A percentile compares a stretch with the other conserved stretches of the same genome.
These are phyloP conservation scores for Syngnathus acus DNA, from an alignment of 2,797 vertebrate genomes.

Conservation along the genomic window DNA sequence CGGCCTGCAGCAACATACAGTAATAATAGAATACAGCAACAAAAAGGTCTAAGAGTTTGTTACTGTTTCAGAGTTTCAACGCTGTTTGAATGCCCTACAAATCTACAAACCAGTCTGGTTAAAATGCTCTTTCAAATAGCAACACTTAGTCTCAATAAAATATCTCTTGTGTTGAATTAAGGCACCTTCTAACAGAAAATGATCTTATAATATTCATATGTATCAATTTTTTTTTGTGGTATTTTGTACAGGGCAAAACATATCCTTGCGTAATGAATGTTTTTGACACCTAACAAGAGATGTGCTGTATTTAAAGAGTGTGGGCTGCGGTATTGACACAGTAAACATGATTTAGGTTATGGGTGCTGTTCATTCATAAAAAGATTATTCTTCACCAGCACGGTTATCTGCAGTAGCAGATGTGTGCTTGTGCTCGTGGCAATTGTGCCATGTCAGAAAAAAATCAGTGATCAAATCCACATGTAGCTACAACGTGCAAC, in stretches of 20 bases:
- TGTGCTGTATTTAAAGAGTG: conserved; percentile 4
- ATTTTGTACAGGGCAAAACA: not conserved
- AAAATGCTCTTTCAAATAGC: not conserved
- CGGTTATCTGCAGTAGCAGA: conserved; percentile 16
- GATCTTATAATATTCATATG: not conserved
- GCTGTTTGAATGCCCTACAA: too few species aligned
- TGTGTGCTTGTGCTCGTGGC: conserved; percentile 8
- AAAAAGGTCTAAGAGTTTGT: not conserved
- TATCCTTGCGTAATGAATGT: not conserved
- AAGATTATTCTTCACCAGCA: conserved; percentile 12
- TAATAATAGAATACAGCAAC: not conserved
- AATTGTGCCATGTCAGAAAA: conserved; percentile 8
- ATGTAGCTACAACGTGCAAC: not conserved
- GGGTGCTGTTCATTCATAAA: conserved; percentile 3
- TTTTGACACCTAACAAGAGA: not conserved
- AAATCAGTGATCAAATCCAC: not conserved
- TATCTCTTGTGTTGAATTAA: not conserved
- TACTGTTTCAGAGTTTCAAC: not conserved
- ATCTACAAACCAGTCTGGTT: not conserved
- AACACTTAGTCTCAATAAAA: not conserved
- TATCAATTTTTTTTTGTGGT: not conserved
- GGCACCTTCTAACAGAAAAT: not conserved
- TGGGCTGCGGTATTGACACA: not conserved
- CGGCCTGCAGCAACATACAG: not conserved
- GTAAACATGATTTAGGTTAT: conserved; percentile 12